These are phyloP conservation scores for Agrotis exclamationis DNA, from an alignment of 2,888 invertebrate genomes.

Conservation along the genomic window DNA sequence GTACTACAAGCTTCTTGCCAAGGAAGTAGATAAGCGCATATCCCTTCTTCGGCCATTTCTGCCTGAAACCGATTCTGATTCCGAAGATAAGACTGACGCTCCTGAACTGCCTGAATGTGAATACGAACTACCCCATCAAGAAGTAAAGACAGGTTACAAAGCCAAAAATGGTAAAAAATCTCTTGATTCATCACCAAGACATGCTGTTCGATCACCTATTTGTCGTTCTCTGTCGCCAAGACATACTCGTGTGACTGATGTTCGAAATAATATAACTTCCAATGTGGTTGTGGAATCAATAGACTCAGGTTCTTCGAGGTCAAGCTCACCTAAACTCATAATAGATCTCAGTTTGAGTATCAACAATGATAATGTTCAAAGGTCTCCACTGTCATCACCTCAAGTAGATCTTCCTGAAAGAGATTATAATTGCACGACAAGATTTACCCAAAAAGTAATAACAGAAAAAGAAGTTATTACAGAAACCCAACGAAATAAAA, in stretches of 20 bases:
- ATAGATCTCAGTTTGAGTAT: slow-evolving; percentile 81
- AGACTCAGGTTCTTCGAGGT: slow-evolving; percentile 27
- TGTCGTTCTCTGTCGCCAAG: slow-evolving; percentile 27
- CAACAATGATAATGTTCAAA: slow-evolving; percentile 72
- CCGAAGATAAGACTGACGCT: slow-evolving; percentile 78
- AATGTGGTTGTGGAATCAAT: slow-evolving; percentile 62
- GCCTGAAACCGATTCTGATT: slow-evolving; percentile 74
- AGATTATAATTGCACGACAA: slow-evolving; percentile 74
- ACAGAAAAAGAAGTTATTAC: slow-evolving; percentile 68
- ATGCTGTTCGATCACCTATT: slow-evolving; percentile 28
- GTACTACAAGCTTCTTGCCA: slow-evolving; percentile 92
- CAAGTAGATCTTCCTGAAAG: slow-evolving; percentile 81
- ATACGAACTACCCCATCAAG: slow-evolving; percentile 69
- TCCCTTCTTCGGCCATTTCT: slow-evolving; percentile 82
- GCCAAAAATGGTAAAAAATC: slow-evolving; percentile 51
- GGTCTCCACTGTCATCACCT: slow-evolving; percentile 46
- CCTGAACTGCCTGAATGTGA: slow-evolving; percentile 81
- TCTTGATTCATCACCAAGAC: slow-evolving; percentile 39
- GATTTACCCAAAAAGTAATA: slow-evolving; percentile 59
- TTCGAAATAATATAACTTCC: slow-evolving; percentile 64
- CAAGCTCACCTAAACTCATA: slow-evolving; percentile 73
- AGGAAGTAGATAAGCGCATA: slow-evolving; percentile 92
- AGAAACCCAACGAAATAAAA: slow-evolving; percentile 53
- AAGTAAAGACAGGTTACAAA: slow-evolving; percentile 61
- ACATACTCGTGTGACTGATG: slow-evolving; percentile 40